phyloP scores from a whole-genome alignment of 2,888 invertebrate species.

The Drosophila paranaensis region DNA sequence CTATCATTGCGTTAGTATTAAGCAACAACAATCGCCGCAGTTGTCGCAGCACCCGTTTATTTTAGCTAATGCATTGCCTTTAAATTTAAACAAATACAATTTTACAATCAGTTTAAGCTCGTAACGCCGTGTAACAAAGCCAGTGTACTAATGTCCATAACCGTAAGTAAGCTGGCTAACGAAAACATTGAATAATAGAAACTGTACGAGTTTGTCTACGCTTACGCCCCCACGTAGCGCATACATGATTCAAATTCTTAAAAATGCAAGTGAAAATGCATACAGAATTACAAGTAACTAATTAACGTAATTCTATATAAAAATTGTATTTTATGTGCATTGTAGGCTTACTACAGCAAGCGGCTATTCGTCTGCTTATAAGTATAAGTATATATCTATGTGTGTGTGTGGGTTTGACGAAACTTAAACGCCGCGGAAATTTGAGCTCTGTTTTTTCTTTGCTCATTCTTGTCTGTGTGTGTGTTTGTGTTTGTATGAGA shows the following conservation, averaged over 20 bases:
- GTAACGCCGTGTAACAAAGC: constrained; percentile 64
- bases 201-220: constrained; percentile 18
- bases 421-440: constrained; percentile 69
- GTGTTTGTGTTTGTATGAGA: constrained; percentile 30
- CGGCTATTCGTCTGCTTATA: constrained; percentile 7
- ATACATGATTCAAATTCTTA: constrained; percentile 41
- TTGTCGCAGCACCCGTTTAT: constrained; percentile 63
- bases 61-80: constrained; percentile 52
- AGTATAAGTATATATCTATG: background rate
- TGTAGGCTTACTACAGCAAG: constrained; percentile 37
- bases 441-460: constrained; percentile 64
- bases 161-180: constrained; percentile 77
- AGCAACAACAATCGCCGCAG: constrained; percentile 60
- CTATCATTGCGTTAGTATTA: constrained; percentile 47
- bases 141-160: constrained; percentile 83
- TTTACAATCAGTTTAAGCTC: constrained; percentile 47
- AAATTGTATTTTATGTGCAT: constrained; percentile 31
- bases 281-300: constrained; percentile 39
- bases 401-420: constrained; percentile 43
- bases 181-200: constrained; percentile 5
- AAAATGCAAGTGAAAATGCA: constrained; percentile 55
- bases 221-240: constrained; percentile 67
- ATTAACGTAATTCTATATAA: constrained; percentile 35
- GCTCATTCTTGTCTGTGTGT: constrained; percentile 36
- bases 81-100: constrained; percentile 42